Conservation (phyloP, 2,113 vertebrate genomes). For the Lasiurus cinereus region DNA sequence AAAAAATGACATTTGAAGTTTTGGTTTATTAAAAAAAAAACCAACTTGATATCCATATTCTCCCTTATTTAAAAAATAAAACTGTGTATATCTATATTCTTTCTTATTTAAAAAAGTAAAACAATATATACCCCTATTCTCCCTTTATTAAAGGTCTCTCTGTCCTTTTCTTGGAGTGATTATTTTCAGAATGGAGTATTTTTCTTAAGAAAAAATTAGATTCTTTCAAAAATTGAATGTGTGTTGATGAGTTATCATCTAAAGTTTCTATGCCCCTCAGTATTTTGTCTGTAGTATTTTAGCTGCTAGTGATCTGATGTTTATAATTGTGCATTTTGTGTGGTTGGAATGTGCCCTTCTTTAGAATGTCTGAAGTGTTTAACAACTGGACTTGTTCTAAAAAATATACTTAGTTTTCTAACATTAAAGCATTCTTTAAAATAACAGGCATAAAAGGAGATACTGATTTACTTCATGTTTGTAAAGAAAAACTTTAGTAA, state of each 20-base stretch:
- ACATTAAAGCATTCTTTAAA: not conserved
- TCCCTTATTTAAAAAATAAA: constrained; percentile 3
- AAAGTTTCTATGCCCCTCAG: not conserved
- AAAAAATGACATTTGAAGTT: constrained; percentile 1
- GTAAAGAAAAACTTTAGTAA: constrained; percentile 45
- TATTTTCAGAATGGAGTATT: constrained; percentile 7
- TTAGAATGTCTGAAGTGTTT: constrained; percentile 4
- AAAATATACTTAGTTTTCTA: constrained; percentile 27
- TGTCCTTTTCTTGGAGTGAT: not conserved
- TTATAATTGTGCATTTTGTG: constrained; percentile 17
- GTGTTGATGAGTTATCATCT: not conserved
- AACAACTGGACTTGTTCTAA: constrained; percentile 22
- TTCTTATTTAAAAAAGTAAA: constrained; percentile 36
- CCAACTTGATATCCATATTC: not conserved
- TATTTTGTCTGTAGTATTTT: constrained; percentile 47
- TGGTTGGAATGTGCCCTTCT: constrained; percentile 45
- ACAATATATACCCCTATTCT: not conserved
- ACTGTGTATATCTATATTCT: not conserved
- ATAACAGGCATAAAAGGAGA: not conserved
- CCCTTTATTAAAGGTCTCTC: not conserved
- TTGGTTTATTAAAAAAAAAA: constrained; percentile 6
- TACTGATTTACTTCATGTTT: not conserved
- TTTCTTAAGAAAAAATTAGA: constrained; percentile 47
- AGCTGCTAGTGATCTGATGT: not conserved
- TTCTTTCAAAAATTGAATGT: constrained; percentile 21